phyloP scores from a whole-genome alignment of 2,113 vertebrate species.

The Malurus elegans region DNA sequence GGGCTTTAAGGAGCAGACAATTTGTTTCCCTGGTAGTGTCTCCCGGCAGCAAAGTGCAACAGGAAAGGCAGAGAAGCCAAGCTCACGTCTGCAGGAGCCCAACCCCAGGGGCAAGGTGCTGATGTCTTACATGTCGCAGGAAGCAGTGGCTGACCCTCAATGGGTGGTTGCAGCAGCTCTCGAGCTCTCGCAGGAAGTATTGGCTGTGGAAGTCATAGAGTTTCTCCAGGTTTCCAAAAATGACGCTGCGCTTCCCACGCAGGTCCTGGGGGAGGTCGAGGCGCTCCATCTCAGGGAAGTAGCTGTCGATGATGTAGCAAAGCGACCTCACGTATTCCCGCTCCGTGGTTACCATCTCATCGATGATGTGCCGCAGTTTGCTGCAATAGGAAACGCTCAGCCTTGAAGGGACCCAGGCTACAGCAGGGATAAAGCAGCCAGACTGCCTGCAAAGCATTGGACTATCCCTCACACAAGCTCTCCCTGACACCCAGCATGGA shows the following conservation, averaged over 20 bases:
- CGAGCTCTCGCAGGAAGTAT: slow-evolving; percentile 92
- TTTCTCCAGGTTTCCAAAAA: slow-evolving; percentile 96
- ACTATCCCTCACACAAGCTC: background rate
- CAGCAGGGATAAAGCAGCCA: background rate
- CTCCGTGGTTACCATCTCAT: slow-evolving; percentile 94
- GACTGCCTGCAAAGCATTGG: background rate
- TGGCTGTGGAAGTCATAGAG: slow-evolving; percentile 92
- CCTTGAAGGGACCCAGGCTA: background rate
- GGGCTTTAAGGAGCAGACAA: background rate
- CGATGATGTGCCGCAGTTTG: slow-evolving; percentile 86
- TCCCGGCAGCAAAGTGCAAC: background rate
- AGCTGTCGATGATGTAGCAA: slow-evolving; percentile 86
- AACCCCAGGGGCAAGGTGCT: rapidly evolving
- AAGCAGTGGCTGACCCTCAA: slow-evolving; percentile 91
- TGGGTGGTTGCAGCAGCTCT: slow-evolving; percentile 90
- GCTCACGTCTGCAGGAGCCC: rapidly evolving
- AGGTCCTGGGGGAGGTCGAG: slow-evolving; percentile 91
- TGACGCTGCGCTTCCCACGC: slow-evolving; percentile 85
- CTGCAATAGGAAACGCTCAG: slow-evolving; percentile 44
- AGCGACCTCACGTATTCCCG: slow-evolving; percentile 91
- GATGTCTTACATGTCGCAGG: slow-evolving; percentile 85
- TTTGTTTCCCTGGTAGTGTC: background rate
- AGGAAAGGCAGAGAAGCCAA: background rate
- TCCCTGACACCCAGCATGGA: rapidly evolving
- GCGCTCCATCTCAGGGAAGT: slow-evolving; percentile 93